Evolutionary conservation across 1,140 invertebrate species (phyloP).

Genomic region (Zaprionus camerounensis): DNA sequence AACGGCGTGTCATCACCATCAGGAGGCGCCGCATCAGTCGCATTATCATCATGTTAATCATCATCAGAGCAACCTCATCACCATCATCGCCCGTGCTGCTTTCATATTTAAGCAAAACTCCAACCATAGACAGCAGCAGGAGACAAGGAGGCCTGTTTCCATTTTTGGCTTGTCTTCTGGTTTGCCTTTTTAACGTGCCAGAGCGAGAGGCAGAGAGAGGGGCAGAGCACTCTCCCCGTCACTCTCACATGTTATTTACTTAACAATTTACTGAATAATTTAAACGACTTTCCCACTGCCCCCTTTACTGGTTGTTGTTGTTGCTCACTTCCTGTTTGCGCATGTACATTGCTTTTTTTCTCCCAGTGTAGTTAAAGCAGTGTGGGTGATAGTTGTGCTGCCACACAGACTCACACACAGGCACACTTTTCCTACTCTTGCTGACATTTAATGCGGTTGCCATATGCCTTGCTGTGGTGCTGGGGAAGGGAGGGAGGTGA

Average conservation of each 20-base stretch:
- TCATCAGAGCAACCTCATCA: slow-evolving; percentile 33
- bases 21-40: slow-evolving; percentile 19
- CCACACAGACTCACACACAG: slow-evolving; percentile 17
- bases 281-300: slow-evolving; percentile 48
- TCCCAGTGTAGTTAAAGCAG: slow-evolving; percentile 14
- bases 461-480: slow-evolving; percentile 29
- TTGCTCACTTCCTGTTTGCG: slow-evolving; percentile 56
- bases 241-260: slow-evolving; percentile 74
- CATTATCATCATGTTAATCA: slow-evolving; percentile 42
- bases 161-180: slow-evolving; percentile 46
- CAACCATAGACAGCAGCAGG: slow-evolving; percentile 32
- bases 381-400: slow-evolving; percentile 60
- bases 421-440: slow-evolving; percentile 39
- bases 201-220: too few relatives aligned
- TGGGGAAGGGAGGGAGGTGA: neutral
- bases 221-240: neutral
- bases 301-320: slow-evolving; percentile 18
- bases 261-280: slow-evolving; percentile 83
- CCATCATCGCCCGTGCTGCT: slow-evolving; percentile 32
- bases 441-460: slow-evolving; percentile 75
- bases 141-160: slow-evolving; percentile 6
- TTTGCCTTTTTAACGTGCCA: slow-evolving; percentile 65
- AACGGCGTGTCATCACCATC: slow-evolving; percentile 66
- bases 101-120: slow-evolving; percentile 54
- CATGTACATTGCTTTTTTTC: slow-evolving; percentile 40